Base-by-base conservation (phyloP, 1,140 invertebrate genomes). In the Cyrtorhinus lividipennis region DNA sequence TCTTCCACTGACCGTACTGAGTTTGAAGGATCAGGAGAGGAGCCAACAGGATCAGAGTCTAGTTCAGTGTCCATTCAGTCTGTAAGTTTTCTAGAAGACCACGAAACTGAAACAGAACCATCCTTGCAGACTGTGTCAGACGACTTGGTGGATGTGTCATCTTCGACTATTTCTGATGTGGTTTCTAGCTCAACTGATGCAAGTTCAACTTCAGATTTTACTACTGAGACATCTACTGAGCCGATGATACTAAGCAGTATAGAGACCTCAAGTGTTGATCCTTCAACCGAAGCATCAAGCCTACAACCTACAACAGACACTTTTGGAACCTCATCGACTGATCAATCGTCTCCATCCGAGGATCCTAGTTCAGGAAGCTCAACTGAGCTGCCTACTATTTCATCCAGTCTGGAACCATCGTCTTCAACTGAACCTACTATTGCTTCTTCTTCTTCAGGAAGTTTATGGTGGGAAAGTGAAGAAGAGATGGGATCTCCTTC, bases 91-190 rank as follows among this genome's bases (percentile, higher is more conserved):
- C 18, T 59, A n/a, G 58, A 59, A 30, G 58, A 59, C 12, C 24
- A 30, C 12, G 58, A 59, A 30, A 59, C n/a, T 13, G 58, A 59
- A 15, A 59, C 58, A 13, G 58, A 22, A 26, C n/a, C 58, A 2
- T 8, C 48, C 3, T 53, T 53, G 10, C 8, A 22, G 5, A 53
- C 48, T 5, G 48, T 53, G 10, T 53, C 48, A 15, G 48, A 53
- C 20, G 48, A 53, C 18, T 53, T 53, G 48, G 30, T 15, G 30
- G 30, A 38, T 38, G 30, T 38, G 5, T 38, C 30, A 8, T 38
- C 30, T 8, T 8, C 30, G 15, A 38, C 30, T 8, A 38, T 15
- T 38, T 5, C 24, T 57, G 24, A 59, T 27, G 10, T 59, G 24
- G 58, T 27, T 12, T 15, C 22, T 5, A 57, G 1, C 1, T 23